Conservation (phyloP, 2,797 vertebrate genomes). For the Esox masquinongy region DNA sequence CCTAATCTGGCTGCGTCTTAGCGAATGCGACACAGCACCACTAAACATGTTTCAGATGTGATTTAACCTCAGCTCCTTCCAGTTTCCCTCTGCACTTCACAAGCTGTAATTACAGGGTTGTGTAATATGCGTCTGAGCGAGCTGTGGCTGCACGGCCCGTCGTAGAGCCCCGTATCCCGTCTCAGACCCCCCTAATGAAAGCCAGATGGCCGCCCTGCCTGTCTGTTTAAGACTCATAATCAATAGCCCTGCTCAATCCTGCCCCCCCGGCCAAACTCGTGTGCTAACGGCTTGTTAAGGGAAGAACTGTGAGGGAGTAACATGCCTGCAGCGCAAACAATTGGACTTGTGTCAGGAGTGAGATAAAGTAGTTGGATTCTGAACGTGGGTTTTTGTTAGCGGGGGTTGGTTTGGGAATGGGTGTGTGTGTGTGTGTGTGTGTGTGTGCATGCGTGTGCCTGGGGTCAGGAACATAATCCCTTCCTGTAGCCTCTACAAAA, state of each 20-base stretch:
- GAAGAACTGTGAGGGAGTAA: conserved; percentile 75
- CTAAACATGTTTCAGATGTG: conserved; percentile 77
- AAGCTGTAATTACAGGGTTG: conserved; percentile 85
- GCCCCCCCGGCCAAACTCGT: conserved; percentile 8
- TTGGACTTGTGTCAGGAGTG: conserved; percentile 66
- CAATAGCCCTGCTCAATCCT: conserved; percentile 73
- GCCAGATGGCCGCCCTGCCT: conserved; percentile 85
- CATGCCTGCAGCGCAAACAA: conserved; percentile 67
- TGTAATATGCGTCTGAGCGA: conserved; percentile 80
- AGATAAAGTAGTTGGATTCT: conserved; percentile 82
- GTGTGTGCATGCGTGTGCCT: conserved; percentile 20
- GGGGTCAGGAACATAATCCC: conserved; percentile 55
- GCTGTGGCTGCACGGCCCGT: conserved; percentile 59
- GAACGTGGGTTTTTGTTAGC: conserved; percentile 53
- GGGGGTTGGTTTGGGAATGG: conserved; percentile 10
- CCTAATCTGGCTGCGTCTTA: conserved; percentile 24
- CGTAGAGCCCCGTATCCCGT: conserved; percentile 69
- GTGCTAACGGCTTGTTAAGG: conserved; percentile 84
- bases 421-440: not conserved
- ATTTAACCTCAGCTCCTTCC: conserved; percentile 77
- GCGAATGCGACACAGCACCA: conserved; percentile 74
- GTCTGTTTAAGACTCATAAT: conserved; percentile 85
- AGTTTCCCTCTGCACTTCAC: conserved; percentile 61
- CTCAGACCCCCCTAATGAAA: conserved; percentile 80
- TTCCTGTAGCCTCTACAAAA: conserved; percentile 62